A percentile compares a stretch with the other conserved stretches of the same genome.
phyloP scores from a whole-genome alignment of 2,797 vertebrate genomes.

The Myotis planiceps region DNA sequence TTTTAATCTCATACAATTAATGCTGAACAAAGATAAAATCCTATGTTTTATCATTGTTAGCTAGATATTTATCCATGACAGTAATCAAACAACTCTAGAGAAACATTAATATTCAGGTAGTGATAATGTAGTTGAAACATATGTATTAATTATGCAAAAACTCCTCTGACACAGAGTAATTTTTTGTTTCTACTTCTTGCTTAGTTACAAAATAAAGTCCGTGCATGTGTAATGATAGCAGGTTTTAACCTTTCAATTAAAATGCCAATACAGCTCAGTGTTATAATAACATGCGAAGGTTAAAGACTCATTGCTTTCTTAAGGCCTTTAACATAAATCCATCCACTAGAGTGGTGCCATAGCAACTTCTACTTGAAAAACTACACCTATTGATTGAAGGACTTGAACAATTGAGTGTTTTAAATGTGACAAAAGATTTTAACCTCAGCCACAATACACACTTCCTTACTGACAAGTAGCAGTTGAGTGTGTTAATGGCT shows the following conservation, averaged over 20 bases:
- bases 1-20: background rate
- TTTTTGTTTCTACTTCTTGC: slow-evolving; percentile 32
- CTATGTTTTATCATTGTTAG: background rate
- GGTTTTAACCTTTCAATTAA: slow-evolving; percentile 57
- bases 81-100: background rate
- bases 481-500: slow-evolving; percentile 55
- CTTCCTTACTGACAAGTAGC: slow-evolving; percentile 58
- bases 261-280: background rate
- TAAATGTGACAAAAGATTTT: slow-evolving; percentile 71
- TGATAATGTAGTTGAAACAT: background rate
- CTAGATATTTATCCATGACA: background rate
- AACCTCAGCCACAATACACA: slow-evolving; percentile 5
- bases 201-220: slow-evolving; percentile 35
- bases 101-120: slow-evolving; percentile 47
- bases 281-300: slow-evolving; percentile 24
- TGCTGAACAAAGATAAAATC: background rate
- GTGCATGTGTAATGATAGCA: background rate
- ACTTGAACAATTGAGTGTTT: slow-evolving; percentile 57
- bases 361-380: slow-evolving; percentile 50
- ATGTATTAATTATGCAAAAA: slow-evolving; percentile 38
- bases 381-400: slow-evolving; percentile 31
- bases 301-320: slow-evolving; percentile 39
- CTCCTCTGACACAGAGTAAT: background rate
- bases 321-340: slow-evolving; percentile 36
- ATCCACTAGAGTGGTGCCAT: background rate